Percentiles rank a stretch among this genome's conserved stretches.
phyloP scores from a whole-genome alignment of 2,888 invertebrate species.

The Drosophila koepferae region DNA sequence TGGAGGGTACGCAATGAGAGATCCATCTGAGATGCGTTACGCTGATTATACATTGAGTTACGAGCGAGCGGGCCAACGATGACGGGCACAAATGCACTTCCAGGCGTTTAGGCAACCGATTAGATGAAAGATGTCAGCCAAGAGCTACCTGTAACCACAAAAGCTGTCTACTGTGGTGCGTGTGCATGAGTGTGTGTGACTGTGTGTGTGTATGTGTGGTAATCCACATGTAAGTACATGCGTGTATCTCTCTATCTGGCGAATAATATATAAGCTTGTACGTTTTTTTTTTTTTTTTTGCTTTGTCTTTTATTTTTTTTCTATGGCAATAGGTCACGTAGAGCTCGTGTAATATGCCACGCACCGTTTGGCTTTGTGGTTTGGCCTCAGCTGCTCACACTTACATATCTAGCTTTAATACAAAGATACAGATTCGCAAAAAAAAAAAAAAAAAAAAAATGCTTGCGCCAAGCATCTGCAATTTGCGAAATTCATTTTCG shows the following conservation, averaged over 20 bases:
- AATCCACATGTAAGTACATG: conserved; percentile 24
- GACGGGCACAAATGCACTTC: conserved; percentile 53
- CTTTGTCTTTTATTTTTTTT: neutral
- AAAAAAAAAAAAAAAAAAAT: conserved; percentile 8
- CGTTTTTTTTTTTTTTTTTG: neutral
- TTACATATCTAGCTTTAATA: neutral
- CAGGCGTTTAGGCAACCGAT: conserved; percentile 61
- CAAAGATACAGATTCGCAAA: conserved; percentile 6
- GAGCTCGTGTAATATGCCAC: conserved; percentile 48
- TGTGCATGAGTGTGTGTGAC: conserved; percentile 16
- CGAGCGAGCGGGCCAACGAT: conserved; percentile 35
- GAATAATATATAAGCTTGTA: conserved; percentile 26
- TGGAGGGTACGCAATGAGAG: conserved; percentile 38
- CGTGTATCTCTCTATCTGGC: conserved; percentile 15
- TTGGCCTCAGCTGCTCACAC: conserved; percentile 16
- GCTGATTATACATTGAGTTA: conserved; percentile 56
- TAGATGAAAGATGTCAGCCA: conserved; percentile 58
- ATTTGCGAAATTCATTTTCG: conserved; percentile 50
- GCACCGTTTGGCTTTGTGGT: conserved; percentile 45
- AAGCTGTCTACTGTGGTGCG: conserved; percentile 2
- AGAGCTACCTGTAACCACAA: conserved; percentile 39
- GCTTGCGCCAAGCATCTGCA: conserved; percentile 42
- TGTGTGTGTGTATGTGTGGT: conserved; percentile 27
- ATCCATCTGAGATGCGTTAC: conserved; percentile 51
- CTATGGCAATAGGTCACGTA: conserved; percentile 55